Base-by-base conservation (phyloP, 2,797 vertebrate genomes). In the Enteromius thamalakanensis region DNA sequence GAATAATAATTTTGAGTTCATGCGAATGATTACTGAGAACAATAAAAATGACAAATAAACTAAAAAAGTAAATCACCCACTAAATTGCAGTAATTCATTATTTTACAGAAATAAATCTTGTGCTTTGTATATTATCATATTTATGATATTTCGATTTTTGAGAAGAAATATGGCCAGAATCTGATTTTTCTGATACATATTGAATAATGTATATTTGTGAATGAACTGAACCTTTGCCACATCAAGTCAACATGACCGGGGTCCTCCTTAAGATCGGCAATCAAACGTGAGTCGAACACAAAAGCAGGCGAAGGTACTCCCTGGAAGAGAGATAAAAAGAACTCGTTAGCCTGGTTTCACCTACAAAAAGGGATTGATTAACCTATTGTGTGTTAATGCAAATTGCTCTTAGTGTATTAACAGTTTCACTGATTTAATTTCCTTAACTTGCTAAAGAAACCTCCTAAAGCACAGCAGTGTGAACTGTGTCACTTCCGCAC, bases 161-260 rank as follows among this genome's bases (percentile, higher is more conserved):
- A 3, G 45, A 14, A 67, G 8, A 26, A 58, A 80, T 58, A 21
- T 55, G 23, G 17, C 6, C n/a, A 21, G 29, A 12, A 21, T 60
- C 11, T 2, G 7, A 51, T 34, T 79, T 79, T 79, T 53, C 26
- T 49, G 8, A 51, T 49, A 32, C 19, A 32, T 6, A 72, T 72
- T 34, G 10, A 14, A 53, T 26, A 69, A 68, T 37, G 12, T 11
- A 70, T 62, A 60, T 34, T 47, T 65, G 47, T 6, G 5, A 75
- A 14, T 65, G 12, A 80, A 68, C n/a, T 45, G 51, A 19, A 89
- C 88, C 88, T 87, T 80, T 87, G 86, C 85, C 85, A 86, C 85
- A 89, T 82, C 42, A 84, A 34, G 78, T 87, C 85, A 3, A 76
- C 80, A 23, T 85, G 83, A 58, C 71, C 69, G 10, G 83, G 81